phyloP scores from a whole-genome alignment of 2,888 invertebrate species.

The Chymomyza amoena region DNA sequence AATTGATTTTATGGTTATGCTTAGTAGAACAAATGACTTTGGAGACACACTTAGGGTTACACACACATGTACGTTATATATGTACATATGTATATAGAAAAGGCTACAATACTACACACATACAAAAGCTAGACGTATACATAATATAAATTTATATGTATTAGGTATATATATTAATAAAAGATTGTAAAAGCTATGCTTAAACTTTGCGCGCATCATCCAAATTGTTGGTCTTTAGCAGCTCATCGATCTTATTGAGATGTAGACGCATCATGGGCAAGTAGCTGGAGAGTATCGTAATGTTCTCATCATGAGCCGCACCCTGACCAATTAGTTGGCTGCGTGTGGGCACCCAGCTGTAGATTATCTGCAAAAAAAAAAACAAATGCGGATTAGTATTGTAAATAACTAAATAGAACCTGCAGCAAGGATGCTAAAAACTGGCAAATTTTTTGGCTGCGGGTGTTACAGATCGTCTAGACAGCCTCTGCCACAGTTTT shows the following conservation, averaged over 20 bases:
- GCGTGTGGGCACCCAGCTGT: conserved; percentile 83
- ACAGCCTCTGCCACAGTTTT: too few relatives aligned
- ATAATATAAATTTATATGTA: background rate
- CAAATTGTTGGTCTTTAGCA: conserved; percentile 81
- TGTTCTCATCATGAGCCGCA: conserved; percentile 77
- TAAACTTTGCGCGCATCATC: conserved; percentile 79
- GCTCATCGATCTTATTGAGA: conserved; percentile 81
- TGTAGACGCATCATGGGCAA: conserved; percentile 81
- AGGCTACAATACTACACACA: background rate
- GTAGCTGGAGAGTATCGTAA: conserved; percentile 78
- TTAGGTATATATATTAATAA: background rate
- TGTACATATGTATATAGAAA: background rate
- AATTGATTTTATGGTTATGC: too few relatives aligned
- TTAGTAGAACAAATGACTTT: background rate
- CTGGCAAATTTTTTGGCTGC: too few relatives aligned
- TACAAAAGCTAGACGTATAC: background rate
- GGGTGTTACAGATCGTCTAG: too few relatives aligned
- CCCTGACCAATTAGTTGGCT: conserved; percentile 80
- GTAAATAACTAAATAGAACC: too few relatives aligned
- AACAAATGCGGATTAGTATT: too few relatives aligned
- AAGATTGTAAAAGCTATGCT: conserved; percentile 12
- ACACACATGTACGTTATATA: background rate
- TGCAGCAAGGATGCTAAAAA: too few relatives aligned
- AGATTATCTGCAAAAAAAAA: conserved; percentile 80
- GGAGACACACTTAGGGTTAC: background rate